Percentiles rank a stretch among this genome's conserved stretches.
Evolutionary conservation across 1,140 invertebrate genomes (phyloP).

Genomic region (Gerris buenoi): DNA sequence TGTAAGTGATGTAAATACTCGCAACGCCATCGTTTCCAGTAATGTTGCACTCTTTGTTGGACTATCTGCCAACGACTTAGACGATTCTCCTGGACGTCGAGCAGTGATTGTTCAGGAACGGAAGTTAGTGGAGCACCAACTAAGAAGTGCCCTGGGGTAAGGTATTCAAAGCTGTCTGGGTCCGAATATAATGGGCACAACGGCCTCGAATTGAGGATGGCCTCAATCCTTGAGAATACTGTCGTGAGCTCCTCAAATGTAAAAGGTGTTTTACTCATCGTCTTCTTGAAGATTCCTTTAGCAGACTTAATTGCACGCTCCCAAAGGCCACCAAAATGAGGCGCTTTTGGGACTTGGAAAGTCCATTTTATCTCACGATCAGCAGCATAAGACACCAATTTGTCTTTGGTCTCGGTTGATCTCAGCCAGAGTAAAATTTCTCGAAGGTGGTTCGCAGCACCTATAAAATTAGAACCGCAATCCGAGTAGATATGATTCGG

Average conservation of each 20-base stretch:
- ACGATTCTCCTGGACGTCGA: slow-evolving; percentile 12
- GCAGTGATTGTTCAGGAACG: slow-evolving; percentile 12
- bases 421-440: too few relatives aligned
- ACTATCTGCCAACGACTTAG: slow-evolving; percentile 21
- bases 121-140: slow-evolving; percentile 18
- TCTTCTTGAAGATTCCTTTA: too few relatives aligned
- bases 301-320: too few relatives aligned
- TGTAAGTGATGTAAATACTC: slow-evolving; percentile 27
- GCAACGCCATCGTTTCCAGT: slow-evolving; percentile 24
- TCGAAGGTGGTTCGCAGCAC: slow-evolving; percentile 17
- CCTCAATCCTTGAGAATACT: slow-evolving; percentile 19
- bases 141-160: slow-evolving; percentile 24
- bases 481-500: slow-evolving; percentile 26
- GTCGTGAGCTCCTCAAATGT: slow-evolving; percentile 18
- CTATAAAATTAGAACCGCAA: slow-evolving; percentile 29
- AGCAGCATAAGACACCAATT: not conserved
- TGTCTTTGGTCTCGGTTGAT: not conserved
- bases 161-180: slow-evolving; percentile 8
- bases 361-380: slow-evolving; percentile 18
- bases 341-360: slow-evolving; percentile 29
- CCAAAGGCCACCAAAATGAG: too few relatives aligned
- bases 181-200: slow-evolving; percentile 12
- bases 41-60: slow-evolving; percentile 20
- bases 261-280: too few relatives aligned
- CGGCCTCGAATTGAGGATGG: slow-evolving; percentile 18